Base-by-base conservation (phyloP, 2,113 vertebrate genomes). In the Rhinoptilus africanus region DNA sequence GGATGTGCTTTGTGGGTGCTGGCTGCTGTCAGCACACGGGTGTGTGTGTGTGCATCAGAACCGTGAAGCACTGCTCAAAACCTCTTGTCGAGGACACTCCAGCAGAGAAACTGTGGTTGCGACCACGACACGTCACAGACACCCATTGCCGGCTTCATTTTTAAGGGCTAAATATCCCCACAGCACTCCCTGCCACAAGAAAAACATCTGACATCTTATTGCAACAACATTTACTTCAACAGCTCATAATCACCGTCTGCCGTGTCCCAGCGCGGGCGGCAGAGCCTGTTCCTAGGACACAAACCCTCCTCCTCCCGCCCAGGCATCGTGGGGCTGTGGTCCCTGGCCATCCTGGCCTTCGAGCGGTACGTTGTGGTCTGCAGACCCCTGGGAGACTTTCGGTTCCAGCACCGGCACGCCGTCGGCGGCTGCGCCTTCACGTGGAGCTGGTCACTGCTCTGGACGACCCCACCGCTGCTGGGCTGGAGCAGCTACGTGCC, bases 271-370 rank as follows among this genome's bases (percentile, higher is more conserved):
- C 19, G 0, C 0, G 3, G 56, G 72, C n/a, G 60, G 83, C 23
- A 88, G 12, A 32, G 9, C 22, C 51, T 14, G 14, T 35, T 53
- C 74, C 56, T 10, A 6, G 22, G 59, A 2, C 68, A 35, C 23
- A 13, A 3, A 14, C 54, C 30, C 73, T 73, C 10, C 12, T 48
- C 51, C 71, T 88, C 64, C 32, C 85, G 56, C n/a, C 43, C 86
- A 98, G 98, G 98, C n/a, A 97, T 97, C 7, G 97, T 98, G 79
- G 98, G 97, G 48, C 97, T 98, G 37, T 98, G 98, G 97, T 98
- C 97, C 12, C 50, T 98, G 91, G 97, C 97, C 41, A 98, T 98
- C 93, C 84, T 98, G 92, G 98, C 98, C 50, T 50, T 98, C 2
- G 97, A 98, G 77, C 72, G 97, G 5, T 98, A 98, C 20, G 4